Evolutionary conservation across 1,140 invertebrate species (phyloP), one percentile per base, ranked within the genome.

Genomic region (Mylabris phalerata): DNA sequence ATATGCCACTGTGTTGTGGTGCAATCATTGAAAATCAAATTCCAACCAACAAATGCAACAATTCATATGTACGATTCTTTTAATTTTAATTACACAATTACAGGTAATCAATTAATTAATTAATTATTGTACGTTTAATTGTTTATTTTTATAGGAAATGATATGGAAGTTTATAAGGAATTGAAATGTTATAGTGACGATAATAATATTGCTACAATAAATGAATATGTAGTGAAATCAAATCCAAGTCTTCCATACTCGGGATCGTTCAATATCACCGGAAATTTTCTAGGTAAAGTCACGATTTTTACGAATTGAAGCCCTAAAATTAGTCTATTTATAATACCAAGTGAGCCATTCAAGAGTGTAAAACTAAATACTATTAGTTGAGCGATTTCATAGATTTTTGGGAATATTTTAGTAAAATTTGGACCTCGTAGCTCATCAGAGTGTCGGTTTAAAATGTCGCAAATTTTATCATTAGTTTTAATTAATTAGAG

Each of bases 231-330:
- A 25, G 1, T 51, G 3, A 49, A 57, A 50, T 1, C 6, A 42
- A 49, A 48, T 10, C 27, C 24, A 11, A 25, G 1, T 32, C 32
- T 32, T 5, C 32, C 32, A 32, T 32, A 32, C 7, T 32, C 11
- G 2, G 65, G 62, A 13, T 11, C n/a, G 3, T 73, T 87, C 26
- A 78, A 80, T 57, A 56, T 86, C 0, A 75, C 75, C 25, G 86
- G 80, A 24, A 75, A 80, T 7, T 88, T 87, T 71, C 69, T 89
- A 43, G 86, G 86, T 67, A 78, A 80, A 59, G 75, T 75, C 1
- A 39, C 9, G 1, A 48, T 48, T 47, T 25, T 66, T 48, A 47
- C 25, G 55, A 65, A 67, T 62, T 42, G 11, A 50, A 48, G 5
- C 24, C 42, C 7, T 19, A 57, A 27, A 32, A 6, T 9, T 46